Conservation (phyloP, 2,797 vertebrate genomes). For the Alcedo quadribrachys region DNA sequence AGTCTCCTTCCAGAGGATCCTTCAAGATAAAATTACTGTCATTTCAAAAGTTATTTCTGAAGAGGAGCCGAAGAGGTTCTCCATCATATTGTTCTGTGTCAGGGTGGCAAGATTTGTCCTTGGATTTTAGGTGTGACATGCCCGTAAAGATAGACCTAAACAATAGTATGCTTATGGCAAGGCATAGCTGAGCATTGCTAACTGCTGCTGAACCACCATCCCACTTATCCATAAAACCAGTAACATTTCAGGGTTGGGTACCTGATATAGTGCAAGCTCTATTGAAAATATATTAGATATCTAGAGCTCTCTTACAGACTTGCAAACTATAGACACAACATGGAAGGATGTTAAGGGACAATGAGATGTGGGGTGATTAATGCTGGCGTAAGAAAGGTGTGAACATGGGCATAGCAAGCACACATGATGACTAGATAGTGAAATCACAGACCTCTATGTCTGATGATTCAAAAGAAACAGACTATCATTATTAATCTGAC, state of each 20-base stretch:
- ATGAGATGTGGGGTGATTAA: neutral
- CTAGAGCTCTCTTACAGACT: neutral
- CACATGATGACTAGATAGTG: neutral
- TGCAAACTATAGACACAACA: neutral
- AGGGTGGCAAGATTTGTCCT: neutral
- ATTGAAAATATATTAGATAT: neutral
- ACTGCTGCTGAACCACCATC: neutral
- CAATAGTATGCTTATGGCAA: neutral
- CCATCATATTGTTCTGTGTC: fast-evolving
- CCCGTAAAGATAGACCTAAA: neutral
- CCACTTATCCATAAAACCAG: neutral
- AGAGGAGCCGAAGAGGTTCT: neutral
- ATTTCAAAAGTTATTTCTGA: neutral
- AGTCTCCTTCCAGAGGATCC: neutral
- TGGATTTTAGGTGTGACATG: neutral
- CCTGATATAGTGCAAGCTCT: neutral
- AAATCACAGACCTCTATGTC: neutral
- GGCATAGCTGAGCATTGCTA: neutral
- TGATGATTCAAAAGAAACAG: neutral
- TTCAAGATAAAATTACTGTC: fast-evolving
- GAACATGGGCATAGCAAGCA: neutral
- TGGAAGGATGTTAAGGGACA: neutral
- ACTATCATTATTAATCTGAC: neutral
- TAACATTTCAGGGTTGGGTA: neutral
- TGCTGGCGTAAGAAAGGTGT: neutral